Conservation (phyloP, 2,797 vertebrate genomes). For the Chanos chanos region DNA sequence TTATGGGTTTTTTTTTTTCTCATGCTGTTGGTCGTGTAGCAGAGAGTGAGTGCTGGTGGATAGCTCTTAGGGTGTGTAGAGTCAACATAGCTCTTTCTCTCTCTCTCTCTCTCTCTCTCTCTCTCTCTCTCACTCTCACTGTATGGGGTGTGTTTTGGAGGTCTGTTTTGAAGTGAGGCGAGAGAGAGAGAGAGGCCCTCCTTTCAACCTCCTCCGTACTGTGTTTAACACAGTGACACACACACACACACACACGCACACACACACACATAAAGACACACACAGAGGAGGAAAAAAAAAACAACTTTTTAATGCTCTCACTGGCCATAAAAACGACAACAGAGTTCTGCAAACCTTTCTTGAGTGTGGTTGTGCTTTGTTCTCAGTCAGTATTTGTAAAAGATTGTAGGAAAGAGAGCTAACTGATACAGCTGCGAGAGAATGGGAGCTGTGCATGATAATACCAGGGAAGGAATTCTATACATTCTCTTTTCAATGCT, state of each 20-base stretch:
- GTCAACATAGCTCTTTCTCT: not conserved
- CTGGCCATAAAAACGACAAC: not conserved
- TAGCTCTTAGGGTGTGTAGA: conserved; percentile 1
- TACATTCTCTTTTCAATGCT: too few relatives aligned
- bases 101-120: conserved; percentile 25
- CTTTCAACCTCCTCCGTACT: conserved; percentile 5
- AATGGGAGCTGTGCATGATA: not conserved
- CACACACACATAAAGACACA: conserved; percentile 2
- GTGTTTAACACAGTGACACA: conserved; percentile 4
- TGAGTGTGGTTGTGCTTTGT: not conserved
- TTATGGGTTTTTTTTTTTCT: conserved; percentile 26
- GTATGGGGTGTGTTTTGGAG: conserved; percentile 33
- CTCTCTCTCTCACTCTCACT: conserved; percentile 40
- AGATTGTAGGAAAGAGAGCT: not conserved
- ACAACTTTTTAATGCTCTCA: not conserved
- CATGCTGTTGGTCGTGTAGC: conserved; percentile 30
- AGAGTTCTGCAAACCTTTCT: not conserved
- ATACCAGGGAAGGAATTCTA: too few relatives aligned
- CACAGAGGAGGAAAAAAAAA: not conserved
- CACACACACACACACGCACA: not conserved
- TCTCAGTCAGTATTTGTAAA: not conserved
- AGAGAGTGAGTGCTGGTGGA: conserved; percentile 14
- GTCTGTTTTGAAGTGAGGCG: conserved; percentile 38
- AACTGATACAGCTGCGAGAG: not conserved
- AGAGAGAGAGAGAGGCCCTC: conserved; percentile 19